Evolutionary conservation across 2,113 vertebrate genomes (phyloP).

Genomic region (Enhydra lutris): DNA sequence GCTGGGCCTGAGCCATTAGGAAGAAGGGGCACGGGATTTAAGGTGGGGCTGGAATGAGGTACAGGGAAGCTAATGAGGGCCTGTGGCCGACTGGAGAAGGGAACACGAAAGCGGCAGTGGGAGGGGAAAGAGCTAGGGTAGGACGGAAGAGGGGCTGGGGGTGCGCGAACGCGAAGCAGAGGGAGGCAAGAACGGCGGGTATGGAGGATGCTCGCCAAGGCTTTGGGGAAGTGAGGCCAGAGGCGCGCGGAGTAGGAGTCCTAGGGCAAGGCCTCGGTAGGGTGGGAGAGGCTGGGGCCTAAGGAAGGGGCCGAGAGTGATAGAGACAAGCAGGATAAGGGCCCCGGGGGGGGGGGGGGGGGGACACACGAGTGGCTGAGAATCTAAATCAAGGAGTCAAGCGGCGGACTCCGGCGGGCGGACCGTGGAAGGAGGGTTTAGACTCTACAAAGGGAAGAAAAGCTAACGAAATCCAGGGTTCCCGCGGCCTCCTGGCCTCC

Average conservation of each 20-base stretch:
- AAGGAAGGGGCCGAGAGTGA: background rate
- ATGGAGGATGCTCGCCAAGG: fast-evolving
- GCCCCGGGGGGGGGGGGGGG: background rate
- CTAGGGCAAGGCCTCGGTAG: background rate
- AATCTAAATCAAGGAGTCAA: background rate
- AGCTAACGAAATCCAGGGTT: slow-evolving; percentile 63
- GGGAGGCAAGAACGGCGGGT: fast-evolving
- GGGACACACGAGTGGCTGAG: fast-evolving
- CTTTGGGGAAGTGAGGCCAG: background rate
- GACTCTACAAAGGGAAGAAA: background rate
- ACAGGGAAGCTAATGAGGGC: background rate
- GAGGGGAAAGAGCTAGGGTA: background rate
- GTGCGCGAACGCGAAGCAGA: fast-evolving
- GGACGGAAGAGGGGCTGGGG: background rate
- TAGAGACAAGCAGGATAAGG: background rate
- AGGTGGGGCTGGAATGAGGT: background rate
- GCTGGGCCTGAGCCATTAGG: background rate
- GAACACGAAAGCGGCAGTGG: background rate
- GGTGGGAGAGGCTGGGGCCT: background rate
- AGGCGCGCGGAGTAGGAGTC: fast-evolving
- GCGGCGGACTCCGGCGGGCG: background rate
- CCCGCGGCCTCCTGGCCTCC: background rate
- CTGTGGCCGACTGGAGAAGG: background rate
- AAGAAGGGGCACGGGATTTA: background rate
- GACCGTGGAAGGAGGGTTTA: background rate